phyloP scores from a whole-genome alignment of 2,113 vertebrate species.

The Ptyas mucosa region DNA sequence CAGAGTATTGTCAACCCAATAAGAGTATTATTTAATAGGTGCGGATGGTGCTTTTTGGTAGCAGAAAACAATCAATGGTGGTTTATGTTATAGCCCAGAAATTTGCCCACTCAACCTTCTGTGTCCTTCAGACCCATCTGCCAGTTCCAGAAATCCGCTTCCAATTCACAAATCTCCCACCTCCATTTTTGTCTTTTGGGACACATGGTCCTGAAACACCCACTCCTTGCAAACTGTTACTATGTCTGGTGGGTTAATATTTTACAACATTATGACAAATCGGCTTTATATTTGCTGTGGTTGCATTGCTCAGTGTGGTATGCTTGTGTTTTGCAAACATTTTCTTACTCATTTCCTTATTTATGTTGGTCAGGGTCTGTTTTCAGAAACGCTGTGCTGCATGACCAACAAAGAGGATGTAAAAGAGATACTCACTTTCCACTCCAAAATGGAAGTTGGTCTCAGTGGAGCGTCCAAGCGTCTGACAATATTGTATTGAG shows the following conservation, averaged over 20 bases:
- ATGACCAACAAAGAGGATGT: not conserved
- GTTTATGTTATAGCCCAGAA: not conserved
- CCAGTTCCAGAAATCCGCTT: not conserved
- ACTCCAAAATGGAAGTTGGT: not conserved
- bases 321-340: not conserved
- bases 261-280: not conserved
- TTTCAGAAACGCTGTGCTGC: not conserved
- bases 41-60: not conserved
- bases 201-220: not conserved
- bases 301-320: not conserved
- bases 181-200: not conserved
- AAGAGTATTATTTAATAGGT: not conserved
- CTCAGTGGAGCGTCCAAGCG: not conserved
- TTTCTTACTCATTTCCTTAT: not conserved
- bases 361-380: too few species aligned
- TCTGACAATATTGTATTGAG: not conserved
- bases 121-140: slow-evolving; percentile 1
- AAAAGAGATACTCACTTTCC: not conserved
- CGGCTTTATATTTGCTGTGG: not conserved
- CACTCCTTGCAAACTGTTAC: not conserved
- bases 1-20: too few species aligned
- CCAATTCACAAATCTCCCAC: not conserved
- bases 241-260: not conserved
- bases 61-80: not conserved
- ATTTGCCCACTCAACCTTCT: not conserved